A percentile compares a stretch with the other conserved stretches of the same genome.
Evolutionary conservation across 2,797 vertebrate species (phyloP).

Genomic region (Coregonus ussuriensis): DNA sequence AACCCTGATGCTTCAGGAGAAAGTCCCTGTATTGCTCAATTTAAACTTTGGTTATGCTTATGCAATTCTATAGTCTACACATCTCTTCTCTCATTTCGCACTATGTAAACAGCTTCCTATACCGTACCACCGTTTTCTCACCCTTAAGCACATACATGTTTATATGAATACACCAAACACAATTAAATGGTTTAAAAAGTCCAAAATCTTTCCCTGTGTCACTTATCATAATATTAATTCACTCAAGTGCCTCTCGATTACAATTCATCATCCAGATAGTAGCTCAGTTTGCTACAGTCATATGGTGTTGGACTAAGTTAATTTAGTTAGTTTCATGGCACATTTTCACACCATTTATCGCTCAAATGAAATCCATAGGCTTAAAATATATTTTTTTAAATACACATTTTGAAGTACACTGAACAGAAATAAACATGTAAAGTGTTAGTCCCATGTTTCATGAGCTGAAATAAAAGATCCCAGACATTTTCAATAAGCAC

Average conservation of each 20-base stretch:
- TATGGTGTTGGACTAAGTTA: too few species aligned
- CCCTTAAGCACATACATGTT: not conserved
- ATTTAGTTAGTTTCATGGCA: too few species aligned
- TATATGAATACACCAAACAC: not conserved
- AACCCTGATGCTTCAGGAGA: not conserved
- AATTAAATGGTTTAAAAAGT: conserved; percentile 7
- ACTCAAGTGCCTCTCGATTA: not conserved
- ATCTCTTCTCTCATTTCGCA: not conserved
- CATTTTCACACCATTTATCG: too few species aligned
- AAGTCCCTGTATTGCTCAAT: conserved; percentile 2
- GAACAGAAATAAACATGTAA: not conserved
- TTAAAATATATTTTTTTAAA: too few species aligned
- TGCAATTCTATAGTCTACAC: not conserved
- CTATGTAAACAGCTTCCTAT: not conserved
- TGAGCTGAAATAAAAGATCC: too few species aligned
- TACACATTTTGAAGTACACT: not conserved
- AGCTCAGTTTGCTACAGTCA: too few species aligned
- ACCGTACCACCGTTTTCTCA: too few species aligned
- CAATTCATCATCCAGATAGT: not conserved
- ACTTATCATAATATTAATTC: not conserved
- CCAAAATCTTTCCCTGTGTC: not conserved
- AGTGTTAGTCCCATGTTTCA: too few species aligned
- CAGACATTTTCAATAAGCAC: too few species aligned
- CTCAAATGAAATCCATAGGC: too few species aligned
- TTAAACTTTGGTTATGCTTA: not conserved